Base-by-base conservation (phyloP, 2,113 vertebrate species). In the Spilogale gracilis region DNA sequence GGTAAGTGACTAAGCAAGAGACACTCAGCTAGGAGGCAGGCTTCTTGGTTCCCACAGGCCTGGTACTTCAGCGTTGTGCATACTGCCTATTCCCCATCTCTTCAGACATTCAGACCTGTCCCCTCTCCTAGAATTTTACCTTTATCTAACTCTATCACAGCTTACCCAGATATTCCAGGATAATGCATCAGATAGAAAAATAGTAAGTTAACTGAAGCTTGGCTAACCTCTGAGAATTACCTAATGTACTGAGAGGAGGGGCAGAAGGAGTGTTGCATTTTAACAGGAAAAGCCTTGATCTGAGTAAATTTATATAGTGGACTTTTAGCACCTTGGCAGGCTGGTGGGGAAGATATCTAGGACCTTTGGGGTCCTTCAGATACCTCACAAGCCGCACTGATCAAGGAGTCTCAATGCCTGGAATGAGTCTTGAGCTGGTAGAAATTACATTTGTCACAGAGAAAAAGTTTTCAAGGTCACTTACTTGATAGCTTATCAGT, bases 101-200 rank as follows among this genome's bases (percentile, higher is more conserved):
- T 63, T 63, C 32, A 71, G 52, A 63, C 4, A 1, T 27, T 56
- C 58, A 79, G 74, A 13, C 25, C 43, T 60, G 76, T 32, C 16
- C 12, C 14, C 5, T 69, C 56, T 61, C 9, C 17, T 95, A 32
- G 73, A 89, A 93, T 4, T 69, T 61, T 32, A 52, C 27, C 32
- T 74, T 60, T 60, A 45, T 90, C 65, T 94, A 82, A 65, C 67
- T 78, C 45, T 60, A 18, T 85, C 69, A 32, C 69, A 69, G 2
- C 25, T 82, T 56, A 82, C 18, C 3, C 52, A 92, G 50, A 67
- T 52, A 67, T 50, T 84, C 65, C 83, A 89, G 89, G 61, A 95
- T 74, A 95, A 84, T 60, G 16, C 27, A 38, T 84, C 93, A 81
- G 20, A 54, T 56, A 84, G 73, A 88, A 92, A 93, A 79, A 65